These are phyloP conservation scores for Dasysyrphus albostriatus DNA, from an alignment of 2,888 invertebrate species.

Conservation along the genomic window DNA sequence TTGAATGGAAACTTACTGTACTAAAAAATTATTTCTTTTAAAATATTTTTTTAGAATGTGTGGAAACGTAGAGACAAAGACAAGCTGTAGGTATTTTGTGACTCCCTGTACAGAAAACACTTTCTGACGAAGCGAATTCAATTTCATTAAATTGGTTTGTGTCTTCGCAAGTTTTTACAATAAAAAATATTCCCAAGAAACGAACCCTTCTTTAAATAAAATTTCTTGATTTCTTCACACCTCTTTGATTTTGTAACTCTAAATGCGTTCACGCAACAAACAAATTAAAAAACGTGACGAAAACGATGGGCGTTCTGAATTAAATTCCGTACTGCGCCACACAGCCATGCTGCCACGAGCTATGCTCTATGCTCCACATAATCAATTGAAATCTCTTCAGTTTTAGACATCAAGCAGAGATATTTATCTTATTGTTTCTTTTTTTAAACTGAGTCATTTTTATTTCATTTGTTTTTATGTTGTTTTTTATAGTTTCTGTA, in stretches of 20 bases:
- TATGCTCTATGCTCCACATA: slow-evolving; percentile 53
- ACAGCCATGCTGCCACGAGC: slow-evolving; percentile 12
- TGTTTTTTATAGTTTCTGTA: slow-evolving; percentile 38
- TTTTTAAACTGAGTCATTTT: slow-evolving; percentile 37
- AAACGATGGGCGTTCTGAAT: slow-evolving; percentile 45
- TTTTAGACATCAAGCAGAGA: slow-evolving; percentile 45
- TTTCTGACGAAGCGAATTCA: not conserved
- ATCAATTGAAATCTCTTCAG: slow-evolving; percentile 57
- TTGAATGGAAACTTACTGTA: too few species aligned
- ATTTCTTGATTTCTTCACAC: slow-evolving; percentile 37
- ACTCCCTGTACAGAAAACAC: not conserved
- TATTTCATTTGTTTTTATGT: slow-evolving; percentile 27
- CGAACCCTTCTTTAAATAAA: slow-evolving; percentile 35
- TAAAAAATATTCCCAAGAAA: slow-evolving; percentile 44
- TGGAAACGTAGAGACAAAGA: too few species aligned
- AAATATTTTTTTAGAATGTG: too few species aligned
- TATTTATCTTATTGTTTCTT: slow-evolving; percentile 37
- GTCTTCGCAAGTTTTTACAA: slow-evolving; percentile 23
- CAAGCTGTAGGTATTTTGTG: too few species aligned
- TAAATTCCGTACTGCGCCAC: slow-evolving; percentile 31
- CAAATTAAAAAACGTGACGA: slow-evolving; percentile 43
- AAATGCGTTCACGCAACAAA: slow-evolving; percentile 50
- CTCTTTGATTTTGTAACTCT: slow-evolving; percentile 63
- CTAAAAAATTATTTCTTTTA: too few species aligned
- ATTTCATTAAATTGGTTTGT: slow-evolving; percentile 34